phyloP scores from a whole-genome alignment of 1,140 invertebrate genomes.

The Lithobius niger region DNA sequence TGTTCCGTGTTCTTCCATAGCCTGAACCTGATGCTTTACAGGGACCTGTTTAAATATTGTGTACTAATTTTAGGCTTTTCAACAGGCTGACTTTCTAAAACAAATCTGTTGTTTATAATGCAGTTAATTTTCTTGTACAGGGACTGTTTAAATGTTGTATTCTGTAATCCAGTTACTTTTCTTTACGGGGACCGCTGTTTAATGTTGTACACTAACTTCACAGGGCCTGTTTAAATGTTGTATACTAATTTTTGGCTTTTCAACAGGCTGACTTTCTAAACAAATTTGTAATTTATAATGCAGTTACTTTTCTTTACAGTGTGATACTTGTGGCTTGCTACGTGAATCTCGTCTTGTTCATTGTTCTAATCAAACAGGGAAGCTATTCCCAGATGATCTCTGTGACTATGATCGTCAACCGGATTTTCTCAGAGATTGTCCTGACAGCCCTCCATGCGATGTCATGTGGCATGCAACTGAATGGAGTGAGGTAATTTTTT shows the following conservation, averaged over 20 bases:
- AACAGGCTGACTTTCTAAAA: too few species aligned
- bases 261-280: too few species aligned
- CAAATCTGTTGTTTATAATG: too few species aligned
- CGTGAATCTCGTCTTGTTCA: slow-evolving; percentile 55
- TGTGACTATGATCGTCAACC: slow-evolving; percentile 48
- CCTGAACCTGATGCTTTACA: too few species aligned
- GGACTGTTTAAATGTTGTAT: too few species aligned
- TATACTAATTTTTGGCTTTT: slow-evolving; percentile 20
- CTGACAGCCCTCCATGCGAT: slow-evolving; percentile 41
- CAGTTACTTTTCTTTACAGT: slow-evolving; percentile 30
- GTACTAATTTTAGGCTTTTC: too few species aligned
- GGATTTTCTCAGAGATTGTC: slow-evolving; percentile 42
- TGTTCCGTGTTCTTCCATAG: too few species aligned
- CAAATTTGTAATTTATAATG: slow-evolving; percentile 27
- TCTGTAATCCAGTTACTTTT: too few species aligned
- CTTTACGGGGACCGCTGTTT: too few species aligned
- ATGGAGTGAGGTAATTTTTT: slow-evolving; percentile 31
- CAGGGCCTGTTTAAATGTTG: slow-evolving; percentile 8
- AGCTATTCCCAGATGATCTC: slow-evolving; percentile 49
- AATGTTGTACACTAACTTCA: too few species aligned
- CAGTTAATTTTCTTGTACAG: too few species aligned
- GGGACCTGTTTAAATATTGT: too few species aligned
- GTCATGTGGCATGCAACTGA: slow-evolving; percentile 71
- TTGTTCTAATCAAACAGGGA: slow-evolving; percentile 57
- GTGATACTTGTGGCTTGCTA: slow-evolving; percentile 53